Conservation (phyloP, 2,797 vertebrate genomes). For the Brachyalestes nurse region DNA sequence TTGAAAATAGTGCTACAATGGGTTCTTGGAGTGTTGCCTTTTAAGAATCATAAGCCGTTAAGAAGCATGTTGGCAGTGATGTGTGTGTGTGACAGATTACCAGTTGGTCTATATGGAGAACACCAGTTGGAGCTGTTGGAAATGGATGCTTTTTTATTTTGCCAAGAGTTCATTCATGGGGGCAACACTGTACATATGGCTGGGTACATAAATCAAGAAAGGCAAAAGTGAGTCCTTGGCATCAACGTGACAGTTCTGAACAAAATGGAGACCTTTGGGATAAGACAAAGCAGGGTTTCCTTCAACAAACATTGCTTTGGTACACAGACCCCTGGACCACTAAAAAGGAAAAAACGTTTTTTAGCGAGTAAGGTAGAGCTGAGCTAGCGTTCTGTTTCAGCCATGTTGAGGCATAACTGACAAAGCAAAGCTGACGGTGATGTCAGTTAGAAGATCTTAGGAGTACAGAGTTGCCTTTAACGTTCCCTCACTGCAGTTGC, state of each 20-base stretch:
- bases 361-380: constrained; percentile 8
- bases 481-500: neutral
- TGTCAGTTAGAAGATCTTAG: neutral
- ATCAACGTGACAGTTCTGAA: constrained; percentile 66
- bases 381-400: constrained; percentile 1
- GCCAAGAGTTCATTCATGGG: constrained; percentile 64
- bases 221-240: constrained; percentile 78
- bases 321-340: constrained; percentile 25
- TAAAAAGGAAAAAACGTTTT: constrained; percentile 24
- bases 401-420: constrained; percentile 22
- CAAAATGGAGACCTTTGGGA: constrained; percentile 72
- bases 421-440: neutral
- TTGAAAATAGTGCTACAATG: too few relatives aligned
- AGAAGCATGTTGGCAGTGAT: too few relatives aligned
- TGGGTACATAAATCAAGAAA: constrained; percentile 70
- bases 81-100: neutral
- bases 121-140: constrained; percentile 54
- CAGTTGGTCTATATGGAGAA: neutral
- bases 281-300: constrained; percentile 60
- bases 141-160: constrained; percentile 74
- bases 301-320: constrained; percentile 27
- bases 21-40: too few relatives aligned
- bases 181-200: constrained; percentile 76
- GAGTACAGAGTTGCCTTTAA: neutral
- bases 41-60: too few relatives aligned